A percentile compares a stretch with the other conserved stretches of the same genome.
Conservation (phyloP, 2,888 invertebrate genomes). For the Drosophila siamana region DNA sequence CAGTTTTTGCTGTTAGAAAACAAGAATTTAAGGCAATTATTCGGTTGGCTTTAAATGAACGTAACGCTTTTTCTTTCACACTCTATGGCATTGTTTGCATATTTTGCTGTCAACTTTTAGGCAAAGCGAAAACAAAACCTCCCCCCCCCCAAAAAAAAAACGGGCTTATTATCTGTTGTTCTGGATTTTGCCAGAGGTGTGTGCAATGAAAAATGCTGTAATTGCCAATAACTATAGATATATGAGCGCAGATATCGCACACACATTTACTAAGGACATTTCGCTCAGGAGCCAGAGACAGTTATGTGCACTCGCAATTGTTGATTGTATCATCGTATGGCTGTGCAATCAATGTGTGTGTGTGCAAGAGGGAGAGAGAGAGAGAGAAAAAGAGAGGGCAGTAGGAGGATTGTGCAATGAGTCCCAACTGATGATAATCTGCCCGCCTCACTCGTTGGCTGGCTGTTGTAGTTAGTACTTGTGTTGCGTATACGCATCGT, state of each 20-base stretch:
- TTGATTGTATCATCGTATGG: constrained; percentile 48
- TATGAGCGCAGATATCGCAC: constrained; percentile 33
- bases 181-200: constrained; percentile 7
- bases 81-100: neutral
- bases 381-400: too few relatives aligned
- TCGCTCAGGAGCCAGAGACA: constrained; percentile 41
- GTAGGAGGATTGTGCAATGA: constrained; percentile 2
- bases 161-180: constrained; percentile 16
- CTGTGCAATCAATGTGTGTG: neutral
- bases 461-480: constrained; percentile 20
- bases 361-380: neutral
- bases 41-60: neutral
- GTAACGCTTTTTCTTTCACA: neutral
- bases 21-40: neutral
- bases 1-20: too few relatives aligned
- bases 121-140: neutral
- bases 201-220: constrained; percentile 32
- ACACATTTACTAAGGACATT: constrained; percentile 21
- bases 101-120: constrained; percentile 38
- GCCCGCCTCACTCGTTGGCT: neutral
- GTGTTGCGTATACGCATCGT: constrained; percentile 60
- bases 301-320: constrained; percentile 55
- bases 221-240: constrained; percentile 60
- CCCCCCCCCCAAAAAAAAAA: neutral
- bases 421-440: constrained; percentile 27